Evolutionary conservation across 2,113 vertebrate genomes (phyloP).

Genomic region (Strix uralensis): DNA sequence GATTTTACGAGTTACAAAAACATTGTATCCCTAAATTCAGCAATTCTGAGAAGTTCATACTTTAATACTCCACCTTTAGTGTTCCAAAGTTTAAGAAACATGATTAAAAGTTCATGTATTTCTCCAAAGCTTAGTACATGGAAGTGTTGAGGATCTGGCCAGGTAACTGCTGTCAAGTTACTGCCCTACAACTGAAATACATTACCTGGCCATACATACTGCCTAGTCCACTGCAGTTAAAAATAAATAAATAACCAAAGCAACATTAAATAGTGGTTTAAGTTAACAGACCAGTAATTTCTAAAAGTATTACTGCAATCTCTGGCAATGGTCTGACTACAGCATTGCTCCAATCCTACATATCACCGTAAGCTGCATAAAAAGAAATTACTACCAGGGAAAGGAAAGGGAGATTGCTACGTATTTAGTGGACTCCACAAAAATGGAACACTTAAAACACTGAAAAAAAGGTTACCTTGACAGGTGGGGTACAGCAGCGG

Average conservation of each 20-base stretch:
- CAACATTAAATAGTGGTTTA: rapidly evolving
- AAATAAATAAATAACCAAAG: background rate
- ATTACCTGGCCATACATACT: rapidly evolving
- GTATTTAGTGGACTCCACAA: background rate
- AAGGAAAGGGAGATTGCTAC: background rate
- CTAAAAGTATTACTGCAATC: rapidly evolving
- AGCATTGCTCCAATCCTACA: background rate
- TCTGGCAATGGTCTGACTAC: rapidly evolving
- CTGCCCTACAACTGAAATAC: background rate
- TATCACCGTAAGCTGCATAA: background rate
- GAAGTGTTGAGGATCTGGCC: rapidly evolving
- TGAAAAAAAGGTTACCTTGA: slow-evolving; percentile 75
- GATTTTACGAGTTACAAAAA: background rate
- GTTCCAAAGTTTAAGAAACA: background rate
- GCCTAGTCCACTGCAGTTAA: background rate
- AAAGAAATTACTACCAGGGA: background rate
- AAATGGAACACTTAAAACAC: background rate
- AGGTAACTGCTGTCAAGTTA: background rate
- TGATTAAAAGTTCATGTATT: background rate
- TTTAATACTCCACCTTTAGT: background rate
- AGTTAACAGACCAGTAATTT: background rate
- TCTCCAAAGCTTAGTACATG: background rate
- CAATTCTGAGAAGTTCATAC: background rate
- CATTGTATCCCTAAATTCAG: background rate
- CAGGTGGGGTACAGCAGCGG: slow-evolving; percentile 79